Percentiles rank a stretch among this genome's conserved stretches.
phyloP scores from a whole-genome alignment of 2,797 vertebrate genomes.

The Phataginus tetradactyla region DNA sequence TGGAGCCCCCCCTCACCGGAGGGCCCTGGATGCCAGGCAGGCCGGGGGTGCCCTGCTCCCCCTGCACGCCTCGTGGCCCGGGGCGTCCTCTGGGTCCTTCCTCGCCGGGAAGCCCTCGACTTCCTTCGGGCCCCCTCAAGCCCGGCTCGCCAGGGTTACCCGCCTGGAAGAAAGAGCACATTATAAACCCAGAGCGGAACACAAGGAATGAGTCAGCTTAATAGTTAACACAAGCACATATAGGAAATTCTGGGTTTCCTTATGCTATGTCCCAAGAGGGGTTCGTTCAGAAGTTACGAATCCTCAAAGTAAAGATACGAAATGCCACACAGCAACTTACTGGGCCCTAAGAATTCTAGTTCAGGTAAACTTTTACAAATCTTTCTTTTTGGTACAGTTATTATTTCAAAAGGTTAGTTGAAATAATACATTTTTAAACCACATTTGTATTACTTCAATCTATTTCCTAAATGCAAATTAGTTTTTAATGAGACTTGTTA shows the following conservation, averaged over 20 bases:
- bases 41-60: conserved; percentile 93
- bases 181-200: background rate
- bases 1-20: conserved; percentile 89
- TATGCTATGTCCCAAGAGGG: background rate
- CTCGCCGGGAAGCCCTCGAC: conserved; percentile 93
- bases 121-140: conserved; percentile 93
- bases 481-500: background rate
- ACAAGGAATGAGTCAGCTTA: background rate
- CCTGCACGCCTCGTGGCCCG: conserved; percentile 96
- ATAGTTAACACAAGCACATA: background rate
- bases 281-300: background rate
- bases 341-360: background rate
- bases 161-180: conserved; percentile 81
- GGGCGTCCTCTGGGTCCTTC: conserved; percentile 93
- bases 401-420: conserved; percentile 44
- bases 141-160: conserved; percentile 95
- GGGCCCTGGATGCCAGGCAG: conserved; percentile 94
- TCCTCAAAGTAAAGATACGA: background rate
- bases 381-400: background rate
- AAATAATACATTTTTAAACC: background rate
- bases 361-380: background rate
- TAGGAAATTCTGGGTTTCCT: background rate
- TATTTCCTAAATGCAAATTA: background rate
- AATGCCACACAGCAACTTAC: background rate
- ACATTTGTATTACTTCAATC: background rate